These are phyloP conservation scores for Synanthedon formicaeformis DNA, from an alignment of 2,888 invertebrate species.

Conservation along the genomic window DNA sequence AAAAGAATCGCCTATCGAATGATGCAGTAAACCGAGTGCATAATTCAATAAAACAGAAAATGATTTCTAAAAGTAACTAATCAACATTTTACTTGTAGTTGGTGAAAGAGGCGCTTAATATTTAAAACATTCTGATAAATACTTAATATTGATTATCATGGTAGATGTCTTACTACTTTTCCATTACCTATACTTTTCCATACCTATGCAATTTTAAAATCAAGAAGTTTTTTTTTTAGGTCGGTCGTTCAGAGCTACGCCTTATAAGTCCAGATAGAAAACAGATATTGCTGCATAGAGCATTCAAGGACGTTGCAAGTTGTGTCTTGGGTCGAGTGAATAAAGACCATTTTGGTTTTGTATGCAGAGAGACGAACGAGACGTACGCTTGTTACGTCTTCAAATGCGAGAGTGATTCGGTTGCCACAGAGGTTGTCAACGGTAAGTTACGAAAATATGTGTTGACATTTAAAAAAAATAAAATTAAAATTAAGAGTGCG, in stretches of 20 bases:
- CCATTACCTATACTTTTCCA: no score
- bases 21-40: no score
- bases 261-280: slow-evolving; percentile 95
- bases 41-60: no score
- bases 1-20: no score
- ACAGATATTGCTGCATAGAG: slow-evolving; percentile 87
- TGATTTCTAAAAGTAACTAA: no score
- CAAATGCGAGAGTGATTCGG: slow-evolving; percentile 87
- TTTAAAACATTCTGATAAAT: no score
- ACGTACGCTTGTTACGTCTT: slow-evolving; percentile 83
- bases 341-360: slow-evolving; percentile 92
- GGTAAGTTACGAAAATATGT: slow-evolving; percentile 43
- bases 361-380: slow-evolving; percentile 81
- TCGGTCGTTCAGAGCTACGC: slow-evolving; percentile 87
- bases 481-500: no score
- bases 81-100: no score
- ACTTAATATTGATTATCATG: no score
- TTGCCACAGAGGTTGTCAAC: slow-evolving; percentile 84
- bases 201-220: no score
- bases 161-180: no score
- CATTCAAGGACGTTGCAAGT: slow-evolving; percentile 88
- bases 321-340: slow-evolving; percentile 87
- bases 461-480: not conserved
- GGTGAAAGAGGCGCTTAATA: no score
- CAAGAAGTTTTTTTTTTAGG: slow-evolving; percentile 47